Evolutionary conservation across 1,140 invertebrate genomes (phyloP).

Genomic region (Epicauta chinensis): DNA sequence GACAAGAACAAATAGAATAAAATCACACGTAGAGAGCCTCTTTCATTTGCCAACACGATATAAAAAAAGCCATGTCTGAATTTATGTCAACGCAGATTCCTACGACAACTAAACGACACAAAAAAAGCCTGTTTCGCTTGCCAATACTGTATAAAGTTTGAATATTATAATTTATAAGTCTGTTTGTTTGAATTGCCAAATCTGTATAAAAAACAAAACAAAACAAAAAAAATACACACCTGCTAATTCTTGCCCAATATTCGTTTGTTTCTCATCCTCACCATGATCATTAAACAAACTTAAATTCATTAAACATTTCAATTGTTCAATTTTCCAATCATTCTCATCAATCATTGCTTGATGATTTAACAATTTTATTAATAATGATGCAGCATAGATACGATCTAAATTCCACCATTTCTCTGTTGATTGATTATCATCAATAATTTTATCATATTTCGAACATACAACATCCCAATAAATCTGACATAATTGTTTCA

Average conservation of each 20-base stretch:
- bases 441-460: slow-evolving; percentile 43
- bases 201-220: no score
- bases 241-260: slow-evolving; percentile 51
- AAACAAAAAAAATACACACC: neutral
- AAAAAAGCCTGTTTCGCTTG: no score
- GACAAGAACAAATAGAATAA: no score
- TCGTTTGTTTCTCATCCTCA: no score
- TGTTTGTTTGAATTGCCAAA: no score
- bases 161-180: no score
- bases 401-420: slow-evolving; percentile 61
- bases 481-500: slow-evolving; percentile 54
- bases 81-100: no score
- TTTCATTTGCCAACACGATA: no score
- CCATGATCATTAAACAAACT: slow-evolving; percentile 53
- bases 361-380: slow-evolving; percentile 59
- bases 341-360: slow-evolving; percentile 50
- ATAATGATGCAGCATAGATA: slow-evolving; percentile 56
- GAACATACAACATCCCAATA: slow-evolving; percentile 53
- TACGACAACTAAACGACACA: no score
- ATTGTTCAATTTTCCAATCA: slow-evolving; percentile 58
- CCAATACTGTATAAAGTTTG: no score
- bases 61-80: no score
- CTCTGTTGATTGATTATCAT: slow-evolving; percentile 45
- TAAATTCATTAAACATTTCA: slow-evolving; percentile 57
- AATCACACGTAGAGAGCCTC: no score